These are phyloP conservation scores for Antechinus stuartii DNA, from an alignment of 2,113 vertebrate species.

Conservation along the genomic window DNA sequence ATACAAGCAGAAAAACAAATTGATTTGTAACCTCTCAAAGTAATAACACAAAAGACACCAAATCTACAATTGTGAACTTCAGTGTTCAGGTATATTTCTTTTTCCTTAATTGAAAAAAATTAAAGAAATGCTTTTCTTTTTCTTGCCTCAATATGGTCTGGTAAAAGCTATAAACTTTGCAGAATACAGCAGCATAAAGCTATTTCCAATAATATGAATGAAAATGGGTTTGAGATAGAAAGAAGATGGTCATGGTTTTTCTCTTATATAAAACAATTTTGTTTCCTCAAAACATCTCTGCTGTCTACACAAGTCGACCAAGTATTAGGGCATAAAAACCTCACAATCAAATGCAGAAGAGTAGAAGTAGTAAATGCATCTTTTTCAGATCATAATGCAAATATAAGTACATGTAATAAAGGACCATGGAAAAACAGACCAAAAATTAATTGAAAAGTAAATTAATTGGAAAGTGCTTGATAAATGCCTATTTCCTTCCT, in stretches of 20 bases:
- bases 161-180: constrained; percentile 82
- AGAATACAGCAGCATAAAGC: constrained; percentile 83
- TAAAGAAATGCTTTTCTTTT: constrained; percentile 73
- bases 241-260: constrained; percentile 96
- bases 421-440: too few species aligned
- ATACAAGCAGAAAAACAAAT: constrained; percentile 86
- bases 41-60: constrained; percentile 85
- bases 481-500: neutral
- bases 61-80: constrained; percentile 85
- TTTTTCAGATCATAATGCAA: too few species aligned
- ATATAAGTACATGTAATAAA: too few species aligned
- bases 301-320: neutral
- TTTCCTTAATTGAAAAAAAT: constrained; percentile 77
- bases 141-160: constrained; percentile 79
- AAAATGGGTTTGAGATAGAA: constrained; percentile 97
- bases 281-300: constrained; percentile 81
- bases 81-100: constrained; percentile 63
- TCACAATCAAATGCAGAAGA: too few species aligned
- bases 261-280: constrained; percentile 91
- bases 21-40: constrained; percentile 82
- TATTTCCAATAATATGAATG: constrained; percentile 87
- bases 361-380: too few species aligned
- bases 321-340: too few species aligned
- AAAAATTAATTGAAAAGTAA: neutral
- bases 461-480: neutral